Evolutionary conservation across 2,113 vertebrate species (phyloP), one percentile per base, ranked within the genome.

Genomic region (Lates calcarifer): DNA sequence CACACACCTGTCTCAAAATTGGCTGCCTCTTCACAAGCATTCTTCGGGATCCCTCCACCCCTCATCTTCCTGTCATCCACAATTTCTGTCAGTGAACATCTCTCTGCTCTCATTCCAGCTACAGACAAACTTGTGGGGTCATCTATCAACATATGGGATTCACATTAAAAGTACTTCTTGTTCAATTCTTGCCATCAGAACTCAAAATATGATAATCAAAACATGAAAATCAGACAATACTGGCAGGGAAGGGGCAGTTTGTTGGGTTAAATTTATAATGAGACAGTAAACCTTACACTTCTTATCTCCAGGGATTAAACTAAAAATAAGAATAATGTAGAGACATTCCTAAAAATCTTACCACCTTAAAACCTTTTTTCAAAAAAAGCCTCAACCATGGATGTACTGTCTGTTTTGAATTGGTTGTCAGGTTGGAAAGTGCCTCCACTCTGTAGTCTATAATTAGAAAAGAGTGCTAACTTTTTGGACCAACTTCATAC

Each of bases 1-100:
- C 43, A 73, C 82, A 83, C 78, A 87, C 86, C 76, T 83, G 82
- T 83, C 87, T 77, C 35, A 71, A 47, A 82, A 62, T 82, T 83
- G 87, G 84, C 85, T 76, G 58, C 72, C 29, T 83, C 85, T 91
- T 91, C 85, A 85, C 69, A 92, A 71, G 83, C 85, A 92, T 91
- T 91, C 83, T 71, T 84, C 62, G 31, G 75, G 62, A 81, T 67
- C 64, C 56, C 35, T 72, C 73, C 47, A 47, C 24, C 61, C 76
- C 39, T 75, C 24, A 61, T 45, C 33, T 76, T 61, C 67, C 58
- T 29, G 43, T 45, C 66, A 47, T 37, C 37, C 60, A 66, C 80
- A 66, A 35, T 67, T 64, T 58, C 22, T 39, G 26, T 78, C 70
- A 75, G 56, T 53, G 74, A 79, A 37, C 74, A 66, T 31, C n/a